phyloP scores from a whole-genome alignment of 2,113 vertebrate genomes.

The Sphaerodactylus townsendi region DNA sequence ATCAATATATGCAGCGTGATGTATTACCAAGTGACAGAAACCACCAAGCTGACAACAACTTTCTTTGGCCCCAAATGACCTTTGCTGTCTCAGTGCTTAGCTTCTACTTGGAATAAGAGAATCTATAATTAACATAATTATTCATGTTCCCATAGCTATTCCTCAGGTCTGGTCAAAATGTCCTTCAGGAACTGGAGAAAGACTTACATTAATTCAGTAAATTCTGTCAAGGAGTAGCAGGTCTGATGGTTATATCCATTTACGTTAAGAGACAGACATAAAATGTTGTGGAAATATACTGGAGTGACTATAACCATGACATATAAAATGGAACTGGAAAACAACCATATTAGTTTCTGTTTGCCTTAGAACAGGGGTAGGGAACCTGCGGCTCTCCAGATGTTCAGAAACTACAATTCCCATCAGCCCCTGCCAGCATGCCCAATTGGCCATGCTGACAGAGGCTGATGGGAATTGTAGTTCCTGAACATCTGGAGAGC shows the following conservation, averaged over 20 bases:
- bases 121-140: conserved; percentile 14
- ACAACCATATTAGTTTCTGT: background rate
- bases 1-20: conserved; percentile 52
- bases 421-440: too few relatives aligned
- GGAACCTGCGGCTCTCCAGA: too few relatives aligned
- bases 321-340: background rate
- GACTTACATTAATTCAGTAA: background rate
- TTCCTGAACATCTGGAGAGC: too few relatives aligned
- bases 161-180: background rate
- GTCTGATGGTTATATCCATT: background rate
- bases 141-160: conserved; percentile 37
- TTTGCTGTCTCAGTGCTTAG: conserved; percentile 54
- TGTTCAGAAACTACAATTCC: too few relatives aligned
- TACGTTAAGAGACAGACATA: background rate
- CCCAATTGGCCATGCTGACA: too few relatives aligned
- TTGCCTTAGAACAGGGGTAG: background rate
- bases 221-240: conserved; percentile 3
- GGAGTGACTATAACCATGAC: background rate
- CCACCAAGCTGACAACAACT: conserved; percentile 53
- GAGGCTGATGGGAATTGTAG: too few relatives aligned
- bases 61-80: conserved; percentile 62
- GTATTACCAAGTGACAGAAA: conserved; percentile 62
- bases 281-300: background rate
- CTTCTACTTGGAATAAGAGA: conserved; percentile 35
- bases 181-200: conserved; percentile 7